Evolutionary conservation across 2,113 vertebrate genomes (phyloP).

Genomic region (Grammomys surdaster): DNA sequence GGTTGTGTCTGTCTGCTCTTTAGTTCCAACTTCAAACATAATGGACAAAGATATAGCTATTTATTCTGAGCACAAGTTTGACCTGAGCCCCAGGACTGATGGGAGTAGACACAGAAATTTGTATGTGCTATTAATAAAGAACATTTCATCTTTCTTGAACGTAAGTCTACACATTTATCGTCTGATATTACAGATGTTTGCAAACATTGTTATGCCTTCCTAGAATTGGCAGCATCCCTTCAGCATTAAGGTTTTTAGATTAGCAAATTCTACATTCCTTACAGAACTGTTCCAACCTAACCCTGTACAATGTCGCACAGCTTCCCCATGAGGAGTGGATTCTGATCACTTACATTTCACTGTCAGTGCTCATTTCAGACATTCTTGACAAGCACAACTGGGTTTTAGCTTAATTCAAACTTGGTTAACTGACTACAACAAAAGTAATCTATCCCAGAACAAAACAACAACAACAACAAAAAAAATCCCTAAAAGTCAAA

Average conservation of each 20-base stretch:
- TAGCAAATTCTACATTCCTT: conserved; percentile 1
- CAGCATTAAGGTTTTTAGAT: not conserved
- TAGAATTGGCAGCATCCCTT: not conserved
- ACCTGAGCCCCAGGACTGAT: not conserved
- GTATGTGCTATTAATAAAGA: not conserved
- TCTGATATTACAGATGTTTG: conserved; percentile 26
- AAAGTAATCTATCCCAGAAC: conserved; percentile 24
- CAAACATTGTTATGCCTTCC: conserved; percentile 16
- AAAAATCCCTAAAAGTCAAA: conserved; percentile 48
- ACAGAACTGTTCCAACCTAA: conserved; percentile 17
- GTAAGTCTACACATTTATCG: not conserved
- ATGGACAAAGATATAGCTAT: not conserved
- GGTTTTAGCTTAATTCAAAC: not conserved
- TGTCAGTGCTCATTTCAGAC: conserved; percentile 8
- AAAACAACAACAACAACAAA: no score
- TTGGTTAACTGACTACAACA: not conserved
- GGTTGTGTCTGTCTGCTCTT: no score
- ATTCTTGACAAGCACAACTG: not conserved
- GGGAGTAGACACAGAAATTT: not conserved
- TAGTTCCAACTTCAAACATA: no score
- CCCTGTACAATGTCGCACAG: not conserved
- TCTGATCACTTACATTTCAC: not conserved
- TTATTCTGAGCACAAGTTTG: not conserved
- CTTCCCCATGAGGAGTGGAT: not conserved
- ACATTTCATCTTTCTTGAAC: conserved; percentile 41